Conservation (phyloP, 2,888 invertebrate genomes). For the Lagria hirta region DNA sequence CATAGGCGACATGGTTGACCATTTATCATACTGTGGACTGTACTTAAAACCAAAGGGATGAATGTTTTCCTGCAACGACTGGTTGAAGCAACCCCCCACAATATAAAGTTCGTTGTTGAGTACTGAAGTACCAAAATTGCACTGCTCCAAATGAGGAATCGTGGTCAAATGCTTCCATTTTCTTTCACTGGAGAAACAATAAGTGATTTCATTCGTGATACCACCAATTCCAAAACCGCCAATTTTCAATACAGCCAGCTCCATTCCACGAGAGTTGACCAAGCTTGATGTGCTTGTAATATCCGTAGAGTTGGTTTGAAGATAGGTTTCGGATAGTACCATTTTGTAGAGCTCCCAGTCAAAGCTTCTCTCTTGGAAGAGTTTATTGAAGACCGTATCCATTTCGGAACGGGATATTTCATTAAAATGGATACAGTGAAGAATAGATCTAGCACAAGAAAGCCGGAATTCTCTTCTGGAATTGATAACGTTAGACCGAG, state of each 20-base stretch:
- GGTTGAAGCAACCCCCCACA: conserved; percentile 72
- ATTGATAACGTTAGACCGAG: conserved; percentile 29
- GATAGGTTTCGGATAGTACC: conserved; percentile 50
- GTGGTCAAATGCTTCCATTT: conserved; percentile 67
- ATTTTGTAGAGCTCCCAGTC: conserved; percentile 50
- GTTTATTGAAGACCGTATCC: conserved; percentile 41
- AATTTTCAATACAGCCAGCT: conserved; percentile 66
- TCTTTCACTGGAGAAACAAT: conserved; percentile 60
- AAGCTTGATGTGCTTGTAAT: conserved; percentile 42
- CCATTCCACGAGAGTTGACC: conserved; percentile 68
- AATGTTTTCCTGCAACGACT: conserved; percentile 66
- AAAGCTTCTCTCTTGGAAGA: conserved; percentile 40
- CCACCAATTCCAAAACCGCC: conserved; percentile 70
- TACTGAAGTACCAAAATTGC: conserved; percentile 71
- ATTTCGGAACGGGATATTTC: conserved; percentile 51
- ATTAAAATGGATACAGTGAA: conserved; percentile 55
- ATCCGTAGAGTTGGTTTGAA: conserved; percentile 34
- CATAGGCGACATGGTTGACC: conserved; percentile 70
- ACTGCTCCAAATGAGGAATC: conserved; percentile 74
- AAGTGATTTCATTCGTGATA: conserved; percentile 68
- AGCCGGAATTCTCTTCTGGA: conserved; percentile 50
- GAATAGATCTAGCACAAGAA: conserved; percentile 52
- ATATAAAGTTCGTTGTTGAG: conserved; percentile 69
- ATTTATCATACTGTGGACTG: conserved; percentile 61
- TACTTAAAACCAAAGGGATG: conserved; percentile 71